Percentiles rank a stretch among this genome's conserved stretches.
These are phyloP conservation scores for Andinoacara biseriatus DNA, from an alignment of 2,113 vertebrate genomes.

Conservation along the genomic window DNA sequence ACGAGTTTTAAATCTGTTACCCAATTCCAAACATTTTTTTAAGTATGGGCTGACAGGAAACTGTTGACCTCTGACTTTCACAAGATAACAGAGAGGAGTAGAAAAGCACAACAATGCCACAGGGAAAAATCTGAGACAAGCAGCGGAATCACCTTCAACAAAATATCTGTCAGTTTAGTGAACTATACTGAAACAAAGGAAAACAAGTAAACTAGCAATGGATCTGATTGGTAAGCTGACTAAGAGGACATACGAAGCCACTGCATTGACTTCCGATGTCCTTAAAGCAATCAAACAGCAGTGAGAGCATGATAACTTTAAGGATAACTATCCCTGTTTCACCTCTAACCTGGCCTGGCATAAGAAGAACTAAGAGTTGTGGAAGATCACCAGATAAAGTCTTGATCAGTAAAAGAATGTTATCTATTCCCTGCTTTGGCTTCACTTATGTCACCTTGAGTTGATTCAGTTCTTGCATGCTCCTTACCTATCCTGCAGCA, in stretches of 20 bases:
- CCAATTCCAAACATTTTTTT: constrained; percentile 1
- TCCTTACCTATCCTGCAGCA: constrained; percentile 50
- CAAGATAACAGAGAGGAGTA: constrained; percentile 40
- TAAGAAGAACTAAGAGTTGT: constrained; percentile 40
- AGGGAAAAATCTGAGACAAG: constrained; percentile 43
- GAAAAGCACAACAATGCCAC: constrained; percentile 27
- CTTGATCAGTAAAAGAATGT: constrained; percentile 42
- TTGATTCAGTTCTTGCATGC: constrained; percentile 4
- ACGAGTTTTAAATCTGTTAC: neutral
- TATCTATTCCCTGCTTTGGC: constrained; percentile 43
- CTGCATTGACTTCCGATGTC: neutral
- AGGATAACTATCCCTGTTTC: constrained; percentile 21
- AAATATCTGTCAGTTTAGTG: constrained; percentile 16
- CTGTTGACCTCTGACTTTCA: constrained; percentile 62
- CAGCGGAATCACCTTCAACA: constrained; percentile 38
- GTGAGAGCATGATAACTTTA: neutral
- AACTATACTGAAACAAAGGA: constrained; percentile 22
- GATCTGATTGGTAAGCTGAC: constrained; percentile 20
- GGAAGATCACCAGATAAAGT: constrained; percentile 47
- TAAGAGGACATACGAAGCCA: constrained; percentile 10
- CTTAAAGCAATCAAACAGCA: neutral
- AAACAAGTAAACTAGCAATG: constrained; percentile 15
- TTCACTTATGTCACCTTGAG: constrained; percentile 34
- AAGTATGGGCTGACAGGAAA: constrained; percentile 36
- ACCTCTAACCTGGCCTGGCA: neutral